Base-by-base conservation (phyloP, 53 echinoderm and acorn worm genomes). In the Hippasteria phrygiana region DNA sequence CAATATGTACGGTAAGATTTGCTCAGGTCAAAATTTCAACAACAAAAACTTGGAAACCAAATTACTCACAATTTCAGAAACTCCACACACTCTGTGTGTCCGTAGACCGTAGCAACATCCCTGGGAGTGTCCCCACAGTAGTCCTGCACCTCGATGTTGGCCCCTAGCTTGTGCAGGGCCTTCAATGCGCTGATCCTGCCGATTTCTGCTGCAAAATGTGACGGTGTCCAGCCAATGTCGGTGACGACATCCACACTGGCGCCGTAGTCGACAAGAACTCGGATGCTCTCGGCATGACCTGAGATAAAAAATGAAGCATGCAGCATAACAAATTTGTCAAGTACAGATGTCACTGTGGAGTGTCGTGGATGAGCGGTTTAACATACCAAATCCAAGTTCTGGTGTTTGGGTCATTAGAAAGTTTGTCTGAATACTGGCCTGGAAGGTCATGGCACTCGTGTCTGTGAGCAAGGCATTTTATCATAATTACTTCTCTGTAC, bases 281-380 rank as follows among this genome's bases (percentile, higher is more conserved):
- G 89, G 28, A 95, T 96, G 73, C 95, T 91, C 78, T 98, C 98
- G 6, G 94, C 90, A 78, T 98, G 98, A 64, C 98, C 98, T 98
- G 62, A 0, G 17, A 22, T 17, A 22, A 24, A 13, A 2, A 12
- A 55, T 16, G 38, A 34, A 54, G 17, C 6, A 65, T 5, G 6
- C 10, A 33, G 14, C 59, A 59, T 45, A 18, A 54, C 0, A 18
- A 54, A 54, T 4, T 0, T 20, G 20, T 54, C 54, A 54, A 6
- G 17, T 10, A 2, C 18, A 54, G 18, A n/a, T n/a, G n/a, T n/a
- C n/a, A n/a, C n/a, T n/a, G n/a, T n/a, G n/a, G n/a, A n/a, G n/a
- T n/a, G n/a, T n/a, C n/a, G n/a, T n/a, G n/a, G n/a, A n/a, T n/a
- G n/a, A n/a, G n/a, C n/a, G n/a, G n/a, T n/a, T n/a, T n/a, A n/a